Evolutionary conservation across 2,888 invertebrate genomes (phyloP), one percentile per base, ranked within the genome.

Genomic region (Aspidapion aeneum): DNA sequence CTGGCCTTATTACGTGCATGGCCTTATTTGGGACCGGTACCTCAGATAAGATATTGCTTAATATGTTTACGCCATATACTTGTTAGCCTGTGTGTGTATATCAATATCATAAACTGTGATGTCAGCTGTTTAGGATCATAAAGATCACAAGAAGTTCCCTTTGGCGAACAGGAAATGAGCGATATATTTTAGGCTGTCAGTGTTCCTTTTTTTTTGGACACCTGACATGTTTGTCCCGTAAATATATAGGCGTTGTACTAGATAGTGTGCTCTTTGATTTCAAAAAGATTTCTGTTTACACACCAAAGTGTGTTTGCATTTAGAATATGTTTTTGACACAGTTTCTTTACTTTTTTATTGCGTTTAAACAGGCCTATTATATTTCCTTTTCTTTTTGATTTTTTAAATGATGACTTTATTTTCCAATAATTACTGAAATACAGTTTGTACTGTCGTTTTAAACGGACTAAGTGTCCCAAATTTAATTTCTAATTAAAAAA

Each of bases 221-320:
- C 57, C 57, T 61, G 60, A 61, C 63, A 58, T 61, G 63, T 57
- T 60, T 59, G 57, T 57, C 63, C 57, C 60, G 58, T 63, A 35
- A 35, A 35, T 12, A 7, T 12, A 35, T 35, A 35, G 3, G 35
- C 35, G 5, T 35, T 35, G 35, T 35, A 35, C 5, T 35, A 12
- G n/a, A n/a, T n/a, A n/a, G n/a, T n/a, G n/a, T n/a, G 35, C 35
- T 35, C 35, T 35, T 35, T 35, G 5, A n/a, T n/a, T n/a, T n/a
- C n/a, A n/a, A n/a, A 35, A 35, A 35, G 35, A 35, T 35, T 35
- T 7, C 12, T 35, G 35, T 35, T 35, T 35, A 35, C 35, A 7
- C 3, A 35, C 35, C 35, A 35, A 35, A 35, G 35, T 35, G 5
- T 35, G 35, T 35, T 35, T 35, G 35, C 35, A n/a, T n/a, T n/a